phyloP scores from a whole-genome alignment of 2,113 vertebrate species.

The Falco punctatus region DNA sequence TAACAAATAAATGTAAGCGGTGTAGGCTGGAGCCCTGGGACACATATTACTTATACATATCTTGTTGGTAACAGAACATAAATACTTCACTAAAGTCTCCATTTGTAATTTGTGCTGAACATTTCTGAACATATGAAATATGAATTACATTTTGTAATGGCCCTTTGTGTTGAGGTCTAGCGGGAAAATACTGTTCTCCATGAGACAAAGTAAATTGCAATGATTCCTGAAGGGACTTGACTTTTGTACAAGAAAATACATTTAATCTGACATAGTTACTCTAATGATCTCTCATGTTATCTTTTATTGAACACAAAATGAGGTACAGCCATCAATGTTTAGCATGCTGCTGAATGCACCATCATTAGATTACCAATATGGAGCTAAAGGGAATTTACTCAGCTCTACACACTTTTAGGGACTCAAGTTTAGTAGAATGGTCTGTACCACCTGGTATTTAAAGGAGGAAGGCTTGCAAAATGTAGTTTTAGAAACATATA shows the following conservation, averaged over 20 bases:
- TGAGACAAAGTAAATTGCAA: slow-evolving; percentile 87
- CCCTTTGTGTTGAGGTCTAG: slow-evolving; percentile 79
- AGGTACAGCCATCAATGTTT: slow-evolving; percentile 63
- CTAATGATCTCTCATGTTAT: slow-evolving; percentile 80
- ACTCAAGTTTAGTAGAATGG: background rate
- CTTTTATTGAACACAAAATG: slow-evolving; percentile 80
- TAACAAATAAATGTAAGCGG: slow-evolving; percentile 83
- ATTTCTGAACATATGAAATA: slow-evolving; percentile 91
- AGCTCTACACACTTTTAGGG: slow-evolving; percentile 14
- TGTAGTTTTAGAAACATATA: background rate
- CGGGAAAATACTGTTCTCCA: slow-evolving; percentile 80
- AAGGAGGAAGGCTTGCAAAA: background rate
- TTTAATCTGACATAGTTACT: slow-evolving; percentile 82
- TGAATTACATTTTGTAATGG: slow-evolving; percentile 92
- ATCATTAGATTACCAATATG: slow-evolving; percentile 23
- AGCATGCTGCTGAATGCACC: slow-evolving; percentile 37
- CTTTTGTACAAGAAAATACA: slow-evolving; percentile 79
- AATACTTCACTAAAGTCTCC: slow-evolving; percentile 91
- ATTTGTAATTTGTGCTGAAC: slow-evolving; percentile 87
- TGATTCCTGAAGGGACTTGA: slow-evolving; percentile 79
- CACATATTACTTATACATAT: slow-evolving; percentile 90
- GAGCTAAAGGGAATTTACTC: slow-evolving; percentile 25
- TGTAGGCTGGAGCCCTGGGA: slow-evolving; percentile 80
- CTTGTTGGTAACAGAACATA: slow-evolving; percentile 88
- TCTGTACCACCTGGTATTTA: background rate